Evolutionary conservation across 1,140 invertebrate genomes (phyloP).

Genomic region (Condylostylus longicornis): DNA sequence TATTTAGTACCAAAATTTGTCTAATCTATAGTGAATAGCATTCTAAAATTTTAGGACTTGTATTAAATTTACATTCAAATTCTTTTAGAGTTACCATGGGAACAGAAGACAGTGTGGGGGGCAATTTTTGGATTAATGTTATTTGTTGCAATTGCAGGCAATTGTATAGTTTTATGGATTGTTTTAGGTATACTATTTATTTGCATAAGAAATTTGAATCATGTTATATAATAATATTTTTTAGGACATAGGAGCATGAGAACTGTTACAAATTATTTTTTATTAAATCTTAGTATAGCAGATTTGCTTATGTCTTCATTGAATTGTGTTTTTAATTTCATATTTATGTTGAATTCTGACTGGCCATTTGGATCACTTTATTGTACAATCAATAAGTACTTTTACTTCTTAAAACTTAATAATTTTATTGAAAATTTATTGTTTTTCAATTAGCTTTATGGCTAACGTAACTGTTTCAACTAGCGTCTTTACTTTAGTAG

Average conservation of each 20-base stretch:
- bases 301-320: slow-evolving; percentile 82
- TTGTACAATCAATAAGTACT: slow-evolving; percentile 77
- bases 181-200: slow-evolving; percentile 46
- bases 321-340: slow-evolving; percentile 88
- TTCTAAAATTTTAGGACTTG: background rate
- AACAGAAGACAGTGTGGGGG: slow-evolving; percentile 47
- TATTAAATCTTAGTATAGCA: slow-evolving; percentile 86
- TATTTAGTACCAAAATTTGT: too few relatives aligned
- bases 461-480: slow-evolving; percentile 74
- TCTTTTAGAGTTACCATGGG: slow-evolving; percentile 31
- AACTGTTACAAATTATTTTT: slow-evolving; percentile 90
- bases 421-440: too few relatives aligned
- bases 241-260: slow-evolving; percentile 74
- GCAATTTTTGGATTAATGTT: slow-evolving; percentile 57
- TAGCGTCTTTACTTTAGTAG: slow-evolving; percentile 80
- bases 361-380: slow-evolving; percentile 78
- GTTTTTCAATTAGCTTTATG: too few relatives aligned
- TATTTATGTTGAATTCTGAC: slow-evolving; percentile 66
- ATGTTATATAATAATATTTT: slow-evolving; percentile 14
- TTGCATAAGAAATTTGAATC: background rate
- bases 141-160: slow-evolving; percentile 62
- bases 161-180: slow-evolving; percentile 80
- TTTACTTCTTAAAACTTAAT: too few relatives aligned
- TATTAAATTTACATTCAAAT: too few relatives aligned
- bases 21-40: too few relatives aligned